Conservation (phyloP, 1,140 invertebrate genomes). For the Spodoptera frugiperda region DNA sequence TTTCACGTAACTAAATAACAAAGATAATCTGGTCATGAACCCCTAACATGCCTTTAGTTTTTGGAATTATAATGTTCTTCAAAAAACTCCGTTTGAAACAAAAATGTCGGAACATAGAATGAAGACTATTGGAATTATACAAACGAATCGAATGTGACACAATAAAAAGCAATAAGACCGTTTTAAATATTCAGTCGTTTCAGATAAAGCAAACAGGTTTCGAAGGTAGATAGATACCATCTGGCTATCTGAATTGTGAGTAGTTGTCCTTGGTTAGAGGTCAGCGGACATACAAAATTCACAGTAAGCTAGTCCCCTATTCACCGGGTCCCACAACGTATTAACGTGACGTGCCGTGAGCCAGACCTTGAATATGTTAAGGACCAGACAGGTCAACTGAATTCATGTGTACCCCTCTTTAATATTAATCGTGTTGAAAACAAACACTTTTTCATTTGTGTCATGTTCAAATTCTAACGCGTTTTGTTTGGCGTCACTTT, state of each 20-base stretch:
- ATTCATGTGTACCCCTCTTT: conserved; percentile 65
- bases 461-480: conserved; percentile 30
- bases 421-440: conserved; percentile 66
- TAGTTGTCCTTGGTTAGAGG: conserved; percentile 48
- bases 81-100: too few relatives aligned
- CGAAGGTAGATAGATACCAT: conserved; percentile 9
- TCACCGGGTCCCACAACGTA: conserved; percentile 44
- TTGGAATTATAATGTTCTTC: too few relatives aligned
- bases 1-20: conserved; percentile 14
- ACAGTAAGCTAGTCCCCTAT: conserved; percentile 44
- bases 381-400: conserved; percentile 66
- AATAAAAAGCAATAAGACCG: not conserved
- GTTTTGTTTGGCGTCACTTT: conserved; percentile 39
- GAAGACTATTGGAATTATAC: not conserved
- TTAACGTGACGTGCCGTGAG: conserved; percentile 52
- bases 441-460: conserved; percentile 28
- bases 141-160: not conserved
- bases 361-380: conserved; percentile 61
- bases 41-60: not conserved
- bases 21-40: not conserved
- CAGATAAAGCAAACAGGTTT: conserved; percentile 36
- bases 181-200: conserved; percentile 28
- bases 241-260: conserved; percentile 34
- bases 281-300: conserved; percentile 47
- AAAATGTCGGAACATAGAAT: too few relatives aligned